A percentile compares a stretch with the other conserved stretches of the same genome.
Conservation (phyloP, 2,888 invertebrate genomes). For the Perizoma affinitatum region DNA sequence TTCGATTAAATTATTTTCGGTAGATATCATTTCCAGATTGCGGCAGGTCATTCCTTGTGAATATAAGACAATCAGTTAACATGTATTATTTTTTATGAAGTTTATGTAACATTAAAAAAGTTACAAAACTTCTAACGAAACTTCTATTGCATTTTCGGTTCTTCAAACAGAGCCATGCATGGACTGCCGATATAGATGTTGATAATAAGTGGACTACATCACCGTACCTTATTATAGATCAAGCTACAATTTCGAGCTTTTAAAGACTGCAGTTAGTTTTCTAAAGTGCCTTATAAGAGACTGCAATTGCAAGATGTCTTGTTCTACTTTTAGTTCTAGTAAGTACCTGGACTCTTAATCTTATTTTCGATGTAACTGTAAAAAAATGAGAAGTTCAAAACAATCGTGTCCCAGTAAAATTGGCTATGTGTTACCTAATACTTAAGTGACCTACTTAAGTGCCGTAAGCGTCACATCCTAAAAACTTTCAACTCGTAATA, state of each 20-base stretch:
- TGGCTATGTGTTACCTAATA: constrained; percentile 40
- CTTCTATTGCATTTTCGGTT: too few relatives aligned
- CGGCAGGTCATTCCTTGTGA: constrained; percentile 11
- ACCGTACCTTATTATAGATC: too few relatives aligned
- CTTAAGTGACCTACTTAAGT: constrained; percentile 43
- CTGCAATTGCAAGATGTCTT: background rate
- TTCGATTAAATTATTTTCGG: constrained; percentile 10
- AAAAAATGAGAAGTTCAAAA: constrained; percentile 9
- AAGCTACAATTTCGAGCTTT: too few relatives aligned
- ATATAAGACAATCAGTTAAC: background rate
- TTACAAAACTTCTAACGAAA: too few relatives aligned
- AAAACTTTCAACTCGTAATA: constrained; percentile 59
- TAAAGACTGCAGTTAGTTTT: too few relatives aligned
- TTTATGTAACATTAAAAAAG: too few relatives aligned
- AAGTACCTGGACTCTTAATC: background rate
- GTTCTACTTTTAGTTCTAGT: background rate
- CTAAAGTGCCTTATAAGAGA: background rate
- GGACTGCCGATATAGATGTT: too few relatives aligned
- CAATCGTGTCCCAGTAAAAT: constrained; percentile 9
- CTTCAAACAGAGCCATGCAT: too few relatives aligned
- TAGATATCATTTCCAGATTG: constrained; percentile 2
- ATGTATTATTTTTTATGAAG: too few relatives aligned
- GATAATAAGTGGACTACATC: too few relatives aligned
- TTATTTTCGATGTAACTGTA: constrained; percentile 10
- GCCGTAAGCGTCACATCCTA: constrained; percentile 68